Percentiles rank a stretch among this genome's conserved stretches.
These are phyloP conservation scores for Drosophila borealis DNA, from an alignment of 2,888 invertebrate species.

Conservation along the genomic window DNA sequence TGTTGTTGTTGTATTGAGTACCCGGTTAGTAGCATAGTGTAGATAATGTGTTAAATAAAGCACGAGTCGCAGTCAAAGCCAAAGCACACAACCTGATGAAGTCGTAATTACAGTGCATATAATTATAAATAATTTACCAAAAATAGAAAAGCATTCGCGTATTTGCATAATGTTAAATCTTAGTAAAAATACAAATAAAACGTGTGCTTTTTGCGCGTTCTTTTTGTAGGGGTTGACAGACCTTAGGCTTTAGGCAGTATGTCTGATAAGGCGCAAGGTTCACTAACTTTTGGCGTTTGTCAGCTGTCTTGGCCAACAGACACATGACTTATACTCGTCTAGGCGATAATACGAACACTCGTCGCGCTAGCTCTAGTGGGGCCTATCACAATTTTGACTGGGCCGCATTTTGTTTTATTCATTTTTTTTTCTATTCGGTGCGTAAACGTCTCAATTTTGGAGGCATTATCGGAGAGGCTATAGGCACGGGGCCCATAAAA, in stretches of 20 bases:
- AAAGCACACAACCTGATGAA: conserved; percentile 11
- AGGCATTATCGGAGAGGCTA: conserved; percentile 22
- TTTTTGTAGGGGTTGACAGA: not conserved
- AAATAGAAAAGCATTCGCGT: not conserved
- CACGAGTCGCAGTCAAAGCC: conserved; percentile 5
- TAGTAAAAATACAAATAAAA: not conserved
- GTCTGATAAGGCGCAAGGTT: conserved; percentile 24
- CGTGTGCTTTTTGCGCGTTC: not conserved
- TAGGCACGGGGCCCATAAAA: conserved; percentile 27
- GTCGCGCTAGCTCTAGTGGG: not conserved
- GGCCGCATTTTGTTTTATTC: too few species aligned
- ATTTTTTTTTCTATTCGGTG: not conserved
- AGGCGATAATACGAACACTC: conserved; percentile 23
- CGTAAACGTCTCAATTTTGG: not conserved
- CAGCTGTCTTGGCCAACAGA: conserved; percentile 10
- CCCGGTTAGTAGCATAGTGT: not conserved
- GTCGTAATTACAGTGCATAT: conserved; percentile 10
- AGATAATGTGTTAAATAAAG: conserved; percentile 14
- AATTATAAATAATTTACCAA: conserved; percentile 8
- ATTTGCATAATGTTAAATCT: conserved; percentile 3
- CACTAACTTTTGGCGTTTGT: conserved; percentile 1
- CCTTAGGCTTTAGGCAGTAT: not conserved
- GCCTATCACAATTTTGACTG: not conserved
- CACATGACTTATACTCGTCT: conserved; percentile 6
- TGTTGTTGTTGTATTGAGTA: not conserved